phyloP scores from a whole-genome alignment of 2,113 vertebrate species.

The Myiagra hebetior region DNA sequence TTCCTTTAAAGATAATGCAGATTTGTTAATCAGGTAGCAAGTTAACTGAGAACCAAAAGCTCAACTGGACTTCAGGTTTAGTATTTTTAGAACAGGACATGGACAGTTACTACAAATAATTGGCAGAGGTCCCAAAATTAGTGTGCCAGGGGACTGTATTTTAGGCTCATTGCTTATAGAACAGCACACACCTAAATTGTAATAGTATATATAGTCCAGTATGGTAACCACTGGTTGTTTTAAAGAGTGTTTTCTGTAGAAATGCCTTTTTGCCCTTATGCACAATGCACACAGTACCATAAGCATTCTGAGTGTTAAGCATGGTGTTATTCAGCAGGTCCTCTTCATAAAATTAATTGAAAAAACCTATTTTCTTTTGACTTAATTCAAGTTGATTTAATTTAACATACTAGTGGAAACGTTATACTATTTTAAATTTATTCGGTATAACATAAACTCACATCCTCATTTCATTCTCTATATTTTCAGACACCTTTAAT shows the following conservation, averaged over 20 bases:
- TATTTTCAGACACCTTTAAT: neutral
- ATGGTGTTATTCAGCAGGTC: neutral
- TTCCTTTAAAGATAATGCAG: neutral
- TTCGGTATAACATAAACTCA: neutral
- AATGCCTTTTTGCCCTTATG: neutral
- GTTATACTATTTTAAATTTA: neutral
- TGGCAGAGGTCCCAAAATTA: neutral
- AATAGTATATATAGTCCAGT: neutral
- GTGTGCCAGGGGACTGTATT: neutral
- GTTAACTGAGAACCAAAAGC: neutral
- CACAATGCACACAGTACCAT: no score
- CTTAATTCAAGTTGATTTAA: neutral
- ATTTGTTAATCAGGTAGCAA: neutral
- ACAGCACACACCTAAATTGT: neutral
- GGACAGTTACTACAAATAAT: neutral
- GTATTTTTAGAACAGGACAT: neutral
- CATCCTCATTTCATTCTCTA: neutral
- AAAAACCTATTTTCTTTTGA: neutral
- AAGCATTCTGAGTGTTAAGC: neutral
- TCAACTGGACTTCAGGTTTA: neutral
- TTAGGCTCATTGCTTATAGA: neutral
- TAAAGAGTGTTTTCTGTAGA: neutral
- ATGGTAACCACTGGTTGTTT: neutral
- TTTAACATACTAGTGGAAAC: neutral
- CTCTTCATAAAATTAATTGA: neutral